phyloP scores from a whole-genome alignment of 2,797 vertebrate species.

The Alosa sapidissima region DNA sequence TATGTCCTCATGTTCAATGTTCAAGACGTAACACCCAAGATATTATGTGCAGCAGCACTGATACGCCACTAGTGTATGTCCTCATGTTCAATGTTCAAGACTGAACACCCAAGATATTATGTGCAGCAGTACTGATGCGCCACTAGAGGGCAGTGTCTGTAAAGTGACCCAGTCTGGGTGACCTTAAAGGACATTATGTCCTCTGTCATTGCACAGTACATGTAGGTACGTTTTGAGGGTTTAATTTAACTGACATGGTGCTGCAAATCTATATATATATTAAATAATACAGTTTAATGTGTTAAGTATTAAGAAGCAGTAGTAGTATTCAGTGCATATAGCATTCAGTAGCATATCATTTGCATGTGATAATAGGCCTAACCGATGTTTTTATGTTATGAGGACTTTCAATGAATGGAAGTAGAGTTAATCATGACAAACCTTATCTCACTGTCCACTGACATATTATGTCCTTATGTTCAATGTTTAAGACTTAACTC shows the following conservation, averaged over 20 bases:
- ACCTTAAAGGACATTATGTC: not conserved
- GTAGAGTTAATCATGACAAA: too few species aligned
- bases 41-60: not conserved
- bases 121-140: not conserved
- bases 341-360: too few species aligned
- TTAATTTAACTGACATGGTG: not conserved
- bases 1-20: too few species aligned
- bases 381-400: too few species aligned
- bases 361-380: too few species aligned
- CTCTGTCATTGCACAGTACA: not conserved
- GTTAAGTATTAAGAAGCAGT: too few species aligned
- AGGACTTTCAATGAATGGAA: too few species aligned
- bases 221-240: not conserved
- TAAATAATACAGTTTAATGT: too few species aligned
- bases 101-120: not conserved
- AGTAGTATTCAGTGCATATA: too few species aligned
- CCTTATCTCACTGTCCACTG: too few species aligned
- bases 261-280: not conserved
- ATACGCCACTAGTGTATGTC: not conserved
- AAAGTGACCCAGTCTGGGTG: not conserved
- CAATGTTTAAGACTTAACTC: not conserved
- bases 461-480: too few species aligned
- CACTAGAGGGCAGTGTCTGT: not conserved
- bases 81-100: not conserved
- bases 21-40: not conserved